Conservation (phyloP, 2,113 vertebrate species). For the Nanorana parkeri region DNA sequence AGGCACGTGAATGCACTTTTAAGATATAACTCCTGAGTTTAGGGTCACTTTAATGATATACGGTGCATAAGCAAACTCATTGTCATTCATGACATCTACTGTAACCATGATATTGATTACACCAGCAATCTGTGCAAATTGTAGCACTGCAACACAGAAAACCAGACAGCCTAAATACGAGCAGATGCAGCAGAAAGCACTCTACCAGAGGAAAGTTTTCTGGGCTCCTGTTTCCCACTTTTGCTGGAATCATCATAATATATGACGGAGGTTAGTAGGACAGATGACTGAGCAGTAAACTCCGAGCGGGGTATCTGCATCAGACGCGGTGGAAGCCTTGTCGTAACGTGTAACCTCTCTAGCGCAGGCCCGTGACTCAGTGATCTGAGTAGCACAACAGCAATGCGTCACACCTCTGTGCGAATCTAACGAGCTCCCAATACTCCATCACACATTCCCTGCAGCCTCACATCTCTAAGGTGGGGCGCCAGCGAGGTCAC, state of each 20-base stretch:
- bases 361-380: constrained; percentile 40
- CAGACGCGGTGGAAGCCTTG: not conserved
- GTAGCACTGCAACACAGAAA: too few relatives aligned
- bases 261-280: not conserved
- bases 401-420: constrained; percentile 42
- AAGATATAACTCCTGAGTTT: too few relatives aligned
- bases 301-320: not conserved
- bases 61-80: too few relatives aligned
- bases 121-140: too few relatives aligned
- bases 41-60: too few relatives aligned
- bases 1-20: too few relatives aligned
- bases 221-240: too few relatives aligned
- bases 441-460: not conserved
- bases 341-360: not conserved
- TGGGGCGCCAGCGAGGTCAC: not conserved
- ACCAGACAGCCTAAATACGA: not conserved
- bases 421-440: not conserved
- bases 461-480: not conserved
- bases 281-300: not conserved
- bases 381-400: constrained; percentile 29
- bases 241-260: too few relatives aligned
- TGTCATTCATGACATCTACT: not conserved
- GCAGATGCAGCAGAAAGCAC: not conserved
- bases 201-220: not conserved
- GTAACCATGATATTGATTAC: too few relatives aligned